These are phyloP conservation scores for Danio albolineatus DNA, from an alignment of 2,797 vertebrate species.

Conservation along the genomic window DNA sequence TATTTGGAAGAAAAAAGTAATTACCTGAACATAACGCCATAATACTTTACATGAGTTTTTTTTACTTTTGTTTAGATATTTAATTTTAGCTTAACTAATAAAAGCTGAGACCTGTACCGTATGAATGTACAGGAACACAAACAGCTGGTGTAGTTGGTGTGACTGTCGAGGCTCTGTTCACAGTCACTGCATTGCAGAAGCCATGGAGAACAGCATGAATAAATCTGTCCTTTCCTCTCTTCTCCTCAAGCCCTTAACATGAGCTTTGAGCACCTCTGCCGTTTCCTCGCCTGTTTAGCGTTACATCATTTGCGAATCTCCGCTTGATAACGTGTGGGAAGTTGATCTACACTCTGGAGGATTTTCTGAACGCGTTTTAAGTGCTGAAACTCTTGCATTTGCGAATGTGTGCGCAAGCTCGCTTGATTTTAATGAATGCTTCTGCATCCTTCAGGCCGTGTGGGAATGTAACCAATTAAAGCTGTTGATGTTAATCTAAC, in stretches of 20 bases:
- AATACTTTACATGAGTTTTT: too few species aligned
- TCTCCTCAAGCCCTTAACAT: not conserved
- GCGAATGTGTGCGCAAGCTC: not conserved
- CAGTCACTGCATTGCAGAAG: slow-evolving; percentile 57
- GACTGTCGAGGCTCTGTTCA: not conserved
- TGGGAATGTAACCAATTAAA: slow-evolving; percentile 40
- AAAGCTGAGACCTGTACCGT: too few species aligned
- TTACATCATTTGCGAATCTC: not conserved
- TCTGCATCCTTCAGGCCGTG: slow-evolving; percentile 8
- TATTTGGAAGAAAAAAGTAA: too few species aligned
- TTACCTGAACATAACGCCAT: too few species aligned
- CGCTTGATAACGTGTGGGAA: slow-evolving; percentile 17
- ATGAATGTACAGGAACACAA: not conserved
- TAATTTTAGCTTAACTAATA: too few species aligned
- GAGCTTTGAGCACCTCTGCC: slow-evolving; percentile 1
- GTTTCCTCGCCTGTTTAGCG: not conserved
- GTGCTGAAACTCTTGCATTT: slow-evolving; percentile 16
- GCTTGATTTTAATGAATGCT: slow-evolving; percentile 31
- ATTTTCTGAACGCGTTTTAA: slow-evolving; percentile 12
- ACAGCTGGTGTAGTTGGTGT: not conserved
- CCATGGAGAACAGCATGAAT: slow-evolving; percentile 43
- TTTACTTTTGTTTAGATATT: too few species aligned
- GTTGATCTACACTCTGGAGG: slow-evolving; percentile 42
- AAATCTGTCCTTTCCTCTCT: slow-evolving; percentile 32
- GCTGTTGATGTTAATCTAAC: slow-evolving; percentile 36